Evolutionary conservation across 2,888 invertebrate genomes (phyloP).

Genomic region (Rotaria magnacalcarata): DNA sequence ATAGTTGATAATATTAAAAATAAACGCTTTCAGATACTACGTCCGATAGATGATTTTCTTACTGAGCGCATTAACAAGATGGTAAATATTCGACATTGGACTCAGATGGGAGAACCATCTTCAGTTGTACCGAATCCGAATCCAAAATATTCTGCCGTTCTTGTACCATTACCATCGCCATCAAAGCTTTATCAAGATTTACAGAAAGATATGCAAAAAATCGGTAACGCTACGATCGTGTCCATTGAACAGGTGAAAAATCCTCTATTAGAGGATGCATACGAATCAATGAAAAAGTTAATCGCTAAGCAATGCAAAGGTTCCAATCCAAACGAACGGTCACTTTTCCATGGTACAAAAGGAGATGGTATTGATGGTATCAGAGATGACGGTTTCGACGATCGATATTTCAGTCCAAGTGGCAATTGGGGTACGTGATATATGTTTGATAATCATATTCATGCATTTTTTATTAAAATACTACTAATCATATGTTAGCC

Average conservation of each 20-base stretch:
- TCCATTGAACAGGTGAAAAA: background rate
- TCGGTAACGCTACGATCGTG: no score
- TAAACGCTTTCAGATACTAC: conserved; percentile 1
- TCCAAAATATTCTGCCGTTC: background rate
- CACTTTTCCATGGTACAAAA: background rate
- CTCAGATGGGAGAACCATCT: background rate
- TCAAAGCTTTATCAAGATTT: no score
- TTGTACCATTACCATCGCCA: no score
- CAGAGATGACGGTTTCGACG: no score
- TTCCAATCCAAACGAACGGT: background rate
- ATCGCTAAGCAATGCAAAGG: conserved; percentile 9
- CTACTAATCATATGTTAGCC: no score
- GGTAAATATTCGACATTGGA: no score
- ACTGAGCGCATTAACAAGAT: no score
- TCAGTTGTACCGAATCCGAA: background rate
- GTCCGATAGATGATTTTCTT: background rate
- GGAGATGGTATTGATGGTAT: background rate
- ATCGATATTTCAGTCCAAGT: no score
- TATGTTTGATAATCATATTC: no score
- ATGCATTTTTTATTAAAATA: no score
- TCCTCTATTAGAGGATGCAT: background rate
- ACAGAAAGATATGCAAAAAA: no score
- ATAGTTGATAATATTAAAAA: background rate
- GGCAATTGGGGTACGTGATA: no score
- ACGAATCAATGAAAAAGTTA: background rate